Conservation (phyloP, 2,797 vertebrate species). For the Monodelphis domestica region DNA sequence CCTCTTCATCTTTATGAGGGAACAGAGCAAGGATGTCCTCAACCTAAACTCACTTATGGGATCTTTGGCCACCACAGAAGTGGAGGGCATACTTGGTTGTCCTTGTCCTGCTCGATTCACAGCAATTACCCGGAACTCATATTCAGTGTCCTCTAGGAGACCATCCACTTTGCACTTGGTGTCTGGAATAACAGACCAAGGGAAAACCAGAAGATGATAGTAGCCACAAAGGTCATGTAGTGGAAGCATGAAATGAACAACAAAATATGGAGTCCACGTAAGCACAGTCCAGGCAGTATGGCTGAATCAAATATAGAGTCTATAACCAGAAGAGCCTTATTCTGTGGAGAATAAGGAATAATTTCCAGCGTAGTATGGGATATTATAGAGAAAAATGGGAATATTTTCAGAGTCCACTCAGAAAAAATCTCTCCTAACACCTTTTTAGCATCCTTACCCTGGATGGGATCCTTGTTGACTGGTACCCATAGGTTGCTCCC, state of each 20-base stretch:
- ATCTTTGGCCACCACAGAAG: slow-evolving; percentile 81
- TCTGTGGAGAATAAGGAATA: background rate
- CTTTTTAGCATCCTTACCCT: slow-evolving; percentile 79
- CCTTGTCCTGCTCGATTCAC: slow-evolving; percentile 83
- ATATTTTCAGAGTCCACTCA: background rate
- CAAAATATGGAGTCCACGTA: background rate
- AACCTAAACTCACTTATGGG: slow-evolving; percentile 79
- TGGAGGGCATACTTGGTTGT: slow-evolving; percentile 79
- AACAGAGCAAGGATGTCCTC: background rate
- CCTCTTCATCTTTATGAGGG: background rate
- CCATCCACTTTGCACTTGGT: slow-evolving; percentile 78
- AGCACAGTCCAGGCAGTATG: background rate
- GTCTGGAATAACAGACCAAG: slow-evolving; percentile 68
- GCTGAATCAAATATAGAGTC: background rate
- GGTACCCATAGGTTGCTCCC: slow-evolving; percentile 84
- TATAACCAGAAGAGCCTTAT: background rate
- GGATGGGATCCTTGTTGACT: slow-evolving; percentile 81
- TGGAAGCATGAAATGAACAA: background rate
- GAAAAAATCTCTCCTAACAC: background rate
- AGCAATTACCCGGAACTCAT: slow-evolving; percentile 83
- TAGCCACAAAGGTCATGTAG: background rate
- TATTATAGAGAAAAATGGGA: background rate
- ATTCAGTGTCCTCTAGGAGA: slow-evolving; percentile 84
- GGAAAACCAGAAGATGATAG: background rate
- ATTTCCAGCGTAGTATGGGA: background rate